Conservation (phyloP, 2,113 vertebrate species). For the Nematolebias whitei region DNA sequence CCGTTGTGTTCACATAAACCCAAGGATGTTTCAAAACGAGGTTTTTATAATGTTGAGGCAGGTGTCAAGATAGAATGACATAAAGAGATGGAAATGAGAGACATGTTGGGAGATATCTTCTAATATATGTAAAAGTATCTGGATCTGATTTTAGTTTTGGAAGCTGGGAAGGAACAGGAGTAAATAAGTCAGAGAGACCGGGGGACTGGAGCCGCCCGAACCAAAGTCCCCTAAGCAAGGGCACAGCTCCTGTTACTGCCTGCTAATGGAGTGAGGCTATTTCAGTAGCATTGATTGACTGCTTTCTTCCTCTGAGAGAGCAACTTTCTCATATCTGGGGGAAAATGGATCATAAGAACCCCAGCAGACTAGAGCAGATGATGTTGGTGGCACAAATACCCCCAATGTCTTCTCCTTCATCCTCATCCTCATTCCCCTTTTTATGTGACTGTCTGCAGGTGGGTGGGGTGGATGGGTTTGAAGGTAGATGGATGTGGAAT, state of each 20-base stretch:
- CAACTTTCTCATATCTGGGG: constrained; percentile 72
- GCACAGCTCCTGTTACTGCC: constrained; percentile 74
- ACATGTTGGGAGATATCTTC: constrained; percentile 43
- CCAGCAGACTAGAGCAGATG: constrained; percentile 63
- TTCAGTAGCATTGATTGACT: constrained; percentile 79
- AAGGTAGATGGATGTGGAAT: constrained; percentile 48
- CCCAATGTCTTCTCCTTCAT: constrained; percentile 55
- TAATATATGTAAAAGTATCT: constrained; percentile 66
- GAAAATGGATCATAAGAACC: constrained; percentile 81
- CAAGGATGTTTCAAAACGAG: constrained; percentile 55
- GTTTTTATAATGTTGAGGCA: constrained; percentile 27
- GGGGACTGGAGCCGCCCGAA: constrained; percentile 64
- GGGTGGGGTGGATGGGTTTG: constrained; percentile 47
- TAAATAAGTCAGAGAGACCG: constrained; percentile 52
- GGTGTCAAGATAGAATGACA: constrained; percentile 49
- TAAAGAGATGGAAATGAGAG: constrained; percentile 53
- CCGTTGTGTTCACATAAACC: constrained; percentile 43
- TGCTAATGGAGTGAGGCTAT: constrained; percentile 77
- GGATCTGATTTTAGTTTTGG: constrained; percentile 58
- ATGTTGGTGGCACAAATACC: constrained; percentile 69
- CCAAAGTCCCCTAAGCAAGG: constrained; percentile 74
- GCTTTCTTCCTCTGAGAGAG: constrained; percentile 66
- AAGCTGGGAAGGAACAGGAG: constrained; percentile 37
- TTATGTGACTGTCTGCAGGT: constrained; percentile 35
- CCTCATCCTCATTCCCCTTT: constrained; percentile 29